phyloP scores from a whole-genome alignment of 2,113 vertebrate genomes.

The Alaudala cheleensis region DNA sequence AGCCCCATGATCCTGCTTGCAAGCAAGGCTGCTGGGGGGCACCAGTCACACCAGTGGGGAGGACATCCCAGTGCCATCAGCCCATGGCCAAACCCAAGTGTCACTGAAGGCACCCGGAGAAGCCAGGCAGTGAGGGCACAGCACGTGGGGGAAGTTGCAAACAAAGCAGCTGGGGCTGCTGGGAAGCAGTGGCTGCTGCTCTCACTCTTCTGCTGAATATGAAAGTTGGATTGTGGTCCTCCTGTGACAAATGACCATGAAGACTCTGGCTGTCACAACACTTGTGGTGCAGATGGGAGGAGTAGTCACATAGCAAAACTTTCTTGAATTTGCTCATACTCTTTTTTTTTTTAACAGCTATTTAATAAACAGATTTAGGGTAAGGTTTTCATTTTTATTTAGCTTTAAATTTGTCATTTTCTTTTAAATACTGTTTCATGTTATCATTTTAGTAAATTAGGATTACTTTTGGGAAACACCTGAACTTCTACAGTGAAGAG shows the following conservation, averaged over 20 bases:
- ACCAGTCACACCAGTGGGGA: rapidly evolving
- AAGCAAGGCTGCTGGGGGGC: rapidly evolving
- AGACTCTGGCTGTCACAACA: not conserved
- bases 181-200: not conserved
- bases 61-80: not conserved
- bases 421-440: not conserved
- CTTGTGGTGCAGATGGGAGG: not conserved
- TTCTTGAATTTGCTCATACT: not conserved
- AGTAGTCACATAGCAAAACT: not conserved
- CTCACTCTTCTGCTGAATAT: not conserved
- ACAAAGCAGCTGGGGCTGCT: not conserved
- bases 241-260: not conserved
- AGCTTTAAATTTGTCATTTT: not conserved
- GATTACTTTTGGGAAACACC: not conserved
- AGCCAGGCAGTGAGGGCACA: not conserved
- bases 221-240: not conserved
- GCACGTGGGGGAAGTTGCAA: not conserved
- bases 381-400: not conserved
- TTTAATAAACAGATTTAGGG: not conserved
- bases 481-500: not conserved
- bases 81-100: rapidly evolving
- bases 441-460: not conserved
- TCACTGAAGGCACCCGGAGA: not conserved
- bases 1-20: not conserved
- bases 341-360: not conserved